Conservation (phyloP, 2,797 vertebrate species). For the Ibycter americanus region DNA sequence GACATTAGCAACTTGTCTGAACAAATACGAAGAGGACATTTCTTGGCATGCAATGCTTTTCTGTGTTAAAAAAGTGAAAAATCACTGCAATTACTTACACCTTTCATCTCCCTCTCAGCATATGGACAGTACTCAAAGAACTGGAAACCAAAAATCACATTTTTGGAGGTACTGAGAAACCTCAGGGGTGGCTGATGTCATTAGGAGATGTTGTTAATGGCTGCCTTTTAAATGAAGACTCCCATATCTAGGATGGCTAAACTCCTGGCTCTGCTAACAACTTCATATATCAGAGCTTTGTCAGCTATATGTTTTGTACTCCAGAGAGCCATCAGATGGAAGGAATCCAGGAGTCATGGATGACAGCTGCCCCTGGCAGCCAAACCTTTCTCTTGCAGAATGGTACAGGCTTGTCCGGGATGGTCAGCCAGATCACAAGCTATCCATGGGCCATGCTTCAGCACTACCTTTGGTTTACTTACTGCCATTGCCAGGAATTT, state of each 20-base stretch:
- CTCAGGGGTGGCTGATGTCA: not conserved
- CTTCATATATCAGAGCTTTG: not conserved
- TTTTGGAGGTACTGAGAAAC: not conserved
- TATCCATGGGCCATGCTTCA: accelerated
- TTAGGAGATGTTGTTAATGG: not conserved
- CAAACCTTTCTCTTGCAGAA: not conserved
- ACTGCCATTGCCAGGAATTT: not conserved
- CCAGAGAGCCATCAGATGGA: not conserved
- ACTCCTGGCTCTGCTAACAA: not conserved
- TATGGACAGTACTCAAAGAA: not conserved
- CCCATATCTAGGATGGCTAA: not conserved
- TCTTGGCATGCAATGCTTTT: not conserved
- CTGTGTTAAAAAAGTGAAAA: not conserved
- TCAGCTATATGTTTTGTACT: not conserved
- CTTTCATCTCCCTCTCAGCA: not conserved
- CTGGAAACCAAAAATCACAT: not conserved
- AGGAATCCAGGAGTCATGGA: not conserved
- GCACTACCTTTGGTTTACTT: not conserved
- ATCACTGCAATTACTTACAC: not conserved
- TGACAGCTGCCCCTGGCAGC: not conserved
- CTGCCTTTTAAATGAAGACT: not conserved
- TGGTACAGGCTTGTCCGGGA: not conserved
- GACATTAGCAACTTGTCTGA: constrained; percentile 14
- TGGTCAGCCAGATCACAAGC: not conserved
- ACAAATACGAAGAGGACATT: not conserved